Conservation (phyloP, 2,113 vertebrate species). For the Engystomops pustulosus region DNA sequence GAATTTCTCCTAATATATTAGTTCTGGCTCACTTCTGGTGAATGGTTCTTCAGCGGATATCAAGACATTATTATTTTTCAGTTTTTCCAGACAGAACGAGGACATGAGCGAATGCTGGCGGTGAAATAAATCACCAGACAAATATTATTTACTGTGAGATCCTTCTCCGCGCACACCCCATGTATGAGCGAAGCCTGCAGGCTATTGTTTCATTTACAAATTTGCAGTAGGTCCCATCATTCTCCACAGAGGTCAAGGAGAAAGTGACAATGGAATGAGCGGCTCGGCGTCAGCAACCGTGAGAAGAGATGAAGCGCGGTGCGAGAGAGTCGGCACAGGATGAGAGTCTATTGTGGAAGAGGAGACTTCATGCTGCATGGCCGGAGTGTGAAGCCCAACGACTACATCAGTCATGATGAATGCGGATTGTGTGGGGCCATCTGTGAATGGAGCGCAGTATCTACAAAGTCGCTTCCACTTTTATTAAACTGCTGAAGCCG, state of each 20-base stretch:
- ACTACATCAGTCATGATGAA: conserved; percentile 23
- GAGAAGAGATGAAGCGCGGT: conserved; percentile 33
- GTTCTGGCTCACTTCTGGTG: not conserved
- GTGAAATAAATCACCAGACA: conserved; percentile 17
- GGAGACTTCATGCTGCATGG: not conserved
- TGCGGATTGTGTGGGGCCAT: no score
- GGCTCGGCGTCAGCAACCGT: conserved; percentile 27
- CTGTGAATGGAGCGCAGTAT: conserved; percentile 1
- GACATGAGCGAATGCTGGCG: not conserved
- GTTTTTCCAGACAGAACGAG: not conserved
- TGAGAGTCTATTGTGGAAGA: not conserved
- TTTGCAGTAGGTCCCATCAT: conserved; percentile 46
- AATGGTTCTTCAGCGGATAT: not conserved
- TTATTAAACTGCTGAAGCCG: not conserved
- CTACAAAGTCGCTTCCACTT: not conserved
- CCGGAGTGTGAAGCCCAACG: not conserved
- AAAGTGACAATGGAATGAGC: conserved; percentile 26
- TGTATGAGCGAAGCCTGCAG: conserved; percentile 25
- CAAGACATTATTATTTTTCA: conserved; percentile 8
- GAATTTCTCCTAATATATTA: not conserved
- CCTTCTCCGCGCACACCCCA: not conserved
- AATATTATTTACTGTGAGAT: conserved; percentile 39
- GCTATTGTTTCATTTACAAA: conserved; percentile 54
- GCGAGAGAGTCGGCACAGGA: conserved; percentile 14
- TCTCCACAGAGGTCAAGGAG: conserved; percentile 55